Evolutionary conservation across 2,797 vertebrate genomes (phyloP), one percentile per base, ranked within the genome.

Genomic region (Chelon auratus): DNA sequence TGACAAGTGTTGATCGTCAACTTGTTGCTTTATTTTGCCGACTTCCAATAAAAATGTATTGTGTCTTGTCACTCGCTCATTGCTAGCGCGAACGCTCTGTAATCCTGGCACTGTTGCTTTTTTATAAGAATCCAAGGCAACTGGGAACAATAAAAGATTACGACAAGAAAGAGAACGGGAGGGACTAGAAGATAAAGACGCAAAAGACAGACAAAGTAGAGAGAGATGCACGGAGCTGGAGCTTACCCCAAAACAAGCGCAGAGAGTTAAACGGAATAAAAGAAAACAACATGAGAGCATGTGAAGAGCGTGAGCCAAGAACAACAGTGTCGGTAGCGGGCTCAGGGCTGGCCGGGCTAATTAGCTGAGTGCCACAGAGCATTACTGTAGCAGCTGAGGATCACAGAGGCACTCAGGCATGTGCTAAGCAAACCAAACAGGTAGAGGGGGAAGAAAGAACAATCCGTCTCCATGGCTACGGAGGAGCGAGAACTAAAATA

Each of bases 401-500:
- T 90, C 90, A 90, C 73, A 90, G 75, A 88, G 62, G 68, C 85
- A 81, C 74, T 82, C 68, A 75, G 78, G 72, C 85, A 83, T 30
- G 15, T 82, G 72, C 76, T 53, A 63, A 87, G 90, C 88, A 82
- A 86, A 89, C 76, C 72, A 62, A 81, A 87, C 85, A 91, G 84
- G 85, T 90, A 90, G 68, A 45, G 11, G 50, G 61, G 71, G 60
- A 59, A 63, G 45, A 80, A 53, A 52, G 66, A 70, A 24, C 66
- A 61, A 67, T 36, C 55, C 4, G 81, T 93, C 87, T 75, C 90
- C 84, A 90, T 90, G 89, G 91, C 81, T 75, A 91, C 89, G 15
- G 12, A 26, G 47, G 57, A 82, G 62, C 43, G 57, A 62, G 51
- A 62, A 78, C 75, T 71, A 78, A 80, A 86, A 86, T 52, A 76